Percentiles rank a stretch among this genome's conserved stretches.
Conservation (phyloP, 1,140 invertebrate genomes). For the Tetramorium alpestre region DNA sequence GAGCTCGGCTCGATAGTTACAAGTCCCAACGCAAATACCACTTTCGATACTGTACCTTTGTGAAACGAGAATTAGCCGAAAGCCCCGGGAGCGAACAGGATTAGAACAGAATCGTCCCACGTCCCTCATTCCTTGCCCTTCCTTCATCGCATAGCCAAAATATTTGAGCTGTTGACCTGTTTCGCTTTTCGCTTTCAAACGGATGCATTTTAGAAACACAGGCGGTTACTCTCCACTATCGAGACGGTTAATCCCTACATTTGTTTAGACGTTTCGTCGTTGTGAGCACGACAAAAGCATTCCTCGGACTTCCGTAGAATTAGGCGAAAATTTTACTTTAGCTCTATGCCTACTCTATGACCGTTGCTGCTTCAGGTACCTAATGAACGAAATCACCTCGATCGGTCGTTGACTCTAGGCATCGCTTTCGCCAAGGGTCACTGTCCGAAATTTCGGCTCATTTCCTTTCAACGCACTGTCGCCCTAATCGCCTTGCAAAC, state of each 20-base stretch:
- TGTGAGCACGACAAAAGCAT: not conserved
- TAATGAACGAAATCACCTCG: not conserved
- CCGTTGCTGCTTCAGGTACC: not conserved
- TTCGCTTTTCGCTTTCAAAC: not conserved
- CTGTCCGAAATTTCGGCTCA: not conserved
- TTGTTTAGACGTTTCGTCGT: not conserved
- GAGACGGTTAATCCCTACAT: not conserved
- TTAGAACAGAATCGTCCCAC: conserved; percentile 2
- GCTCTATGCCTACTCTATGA: not conserved
- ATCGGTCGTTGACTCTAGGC: not conserved
- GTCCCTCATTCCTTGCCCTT: not conserved
- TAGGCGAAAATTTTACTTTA: not conserved
- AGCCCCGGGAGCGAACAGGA: conserved; percentile 20
- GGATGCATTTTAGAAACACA: not conserved
- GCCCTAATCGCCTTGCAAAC: not conserved
- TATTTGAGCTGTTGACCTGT: not conserved
- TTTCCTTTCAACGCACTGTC: not conserved
- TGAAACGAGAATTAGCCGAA: conserved; percentile 71
- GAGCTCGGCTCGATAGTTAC: conserved; percentile 69
- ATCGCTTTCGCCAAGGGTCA: not conserved
- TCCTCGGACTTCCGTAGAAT: not conserved
- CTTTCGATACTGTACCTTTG: conserved; percentile 64
- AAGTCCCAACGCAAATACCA: conserved; percentile 76
- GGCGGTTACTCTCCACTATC: not conserved
- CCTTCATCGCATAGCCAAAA: conserved; percentile 27